Evolutionary conservation across 2,113 vertebrate genomes (phyloP).

Genomic region (Syngnathus typhle): DNA sequence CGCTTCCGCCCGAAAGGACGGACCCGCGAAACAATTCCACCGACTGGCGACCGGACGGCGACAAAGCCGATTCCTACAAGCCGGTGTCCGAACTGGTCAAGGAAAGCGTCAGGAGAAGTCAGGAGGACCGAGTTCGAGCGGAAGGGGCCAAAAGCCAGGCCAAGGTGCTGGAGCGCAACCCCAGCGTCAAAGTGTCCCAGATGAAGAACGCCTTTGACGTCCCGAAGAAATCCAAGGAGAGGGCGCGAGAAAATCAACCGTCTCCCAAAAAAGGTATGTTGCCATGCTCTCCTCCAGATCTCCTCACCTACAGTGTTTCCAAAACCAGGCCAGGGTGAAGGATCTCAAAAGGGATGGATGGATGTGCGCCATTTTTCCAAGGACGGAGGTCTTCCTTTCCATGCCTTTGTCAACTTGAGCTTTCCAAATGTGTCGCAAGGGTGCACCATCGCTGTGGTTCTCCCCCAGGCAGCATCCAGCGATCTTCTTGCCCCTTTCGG

Average conservation of each 20-base stretch:
- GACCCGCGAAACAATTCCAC: neutral
- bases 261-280: constrained; percentile 68
- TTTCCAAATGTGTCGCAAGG: too few relatives aligned
- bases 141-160: constrained; percentile 38
- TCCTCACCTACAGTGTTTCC: neutral
- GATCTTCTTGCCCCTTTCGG: neutral
- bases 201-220: constrained; percentile 68
- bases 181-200: constrained; percentile 62
- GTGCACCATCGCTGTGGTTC: too few relatives aligned
- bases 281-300: too few relatives aligned
- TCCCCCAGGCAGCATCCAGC: neutral
- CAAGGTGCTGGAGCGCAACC: constrained; percentile 34
- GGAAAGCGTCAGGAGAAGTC: constrained; percentile 55
- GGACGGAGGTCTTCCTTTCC: neutral
- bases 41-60: neutral
- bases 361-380: too few relatives aligned
- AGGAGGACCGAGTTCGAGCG: constrained; percentile 21
- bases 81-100: constrained; percentile 63
- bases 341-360: neutral
- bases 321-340: neutral
- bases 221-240: constrained; percentile 60
- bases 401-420: too few relatives aligned
- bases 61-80: constrained; percentile 48
- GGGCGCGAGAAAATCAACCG: constrained; percentile 41
- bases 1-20: neutral